Evolutionary conservation across 2,888 invertebrate genomes (phyloP), one percentile per base, ranked within the genome.

Genomic region (Sisyra terminalis): DNA sequence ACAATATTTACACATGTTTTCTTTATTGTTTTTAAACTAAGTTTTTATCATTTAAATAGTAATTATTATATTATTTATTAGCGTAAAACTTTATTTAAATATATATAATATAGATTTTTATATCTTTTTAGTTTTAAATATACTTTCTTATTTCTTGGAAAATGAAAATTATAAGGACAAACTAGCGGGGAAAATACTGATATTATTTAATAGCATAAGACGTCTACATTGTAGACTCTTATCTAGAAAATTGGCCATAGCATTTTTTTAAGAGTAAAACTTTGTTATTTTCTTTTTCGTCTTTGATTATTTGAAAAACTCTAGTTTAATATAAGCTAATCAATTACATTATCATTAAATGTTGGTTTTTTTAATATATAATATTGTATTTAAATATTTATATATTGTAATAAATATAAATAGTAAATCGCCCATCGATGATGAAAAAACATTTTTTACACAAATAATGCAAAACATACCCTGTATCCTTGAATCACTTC

Each of bases 391-490:
- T 45, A 42, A 32, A 36, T 46, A 40, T 46, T 29, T 45, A 40
- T 44, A 42, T 43, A 43, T 46, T 44, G 43, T 40, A 30, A 40
- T 40, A 30, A 40, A 40, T 40, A 30, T 31, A 30, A 40, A 14
- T 14, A 31, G 31, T 30, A 31, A 16, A 31, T 34, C 43, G 43
- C 43, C 47, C 47, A 40, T 47, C 45, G 45, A 44, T 24, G 43
- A 45, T 47, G 47, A 47, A 64, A 62, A 63, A 67, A 67, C 63
- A 64, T 68, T 71, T 24, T 24, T 24, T 73, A 75, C 71, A 73
- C 74, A 80, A 79, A 80, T 79, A 83, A 82, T 81, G 82, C 81
- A 82, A 84, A 82, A 81, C 82, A 80, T 85, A 85, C 85, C 85
- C 85, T 85, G 85, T 85, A 83, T 83, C 84, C 84, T 83, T 82